Evolutionary conservation across 1,140 invertebrate species (phyloP), one percentile per base, ranked within the genome.

Genomic region (Lasioglossum albipes): DNA sequence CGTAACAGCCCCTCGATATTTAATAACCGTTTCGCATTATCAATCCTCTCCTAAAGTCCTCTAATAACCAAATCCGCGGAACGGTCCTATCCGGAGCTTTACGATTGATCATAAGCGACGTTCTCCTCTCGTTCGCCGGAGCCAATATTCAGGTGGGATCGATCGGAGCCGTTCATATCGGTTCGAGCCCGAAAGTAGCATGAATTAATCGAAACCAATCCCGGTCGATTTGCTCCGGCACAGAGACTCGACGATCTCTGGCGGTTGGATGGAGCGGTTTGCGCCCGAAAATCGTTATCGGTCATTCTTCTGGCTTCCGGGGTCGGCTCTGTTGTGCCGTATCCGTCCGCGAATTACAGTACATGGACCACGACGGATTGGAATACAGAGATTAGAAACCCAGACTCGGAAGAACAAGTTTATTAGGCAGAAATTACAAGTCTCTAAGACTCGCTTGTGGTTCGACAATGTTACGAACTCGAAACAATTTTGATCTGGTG

Each of bases 201-300:
- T 81, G 79, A 75, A 81, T 81, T 81, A 81, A 75, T 75, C 79
- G 54, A 31, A 64, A 75, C 72, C 73, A 69, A 75, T 75, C 73
- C 65, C n/a, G 65, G 52, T 62, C 65, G 42, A 75, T 75, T 80
- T 64, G 10, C 27, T 20, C 22, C 27, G 41, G 57, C 65, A 45
- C 49, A 62, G 73, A 75, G 62, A 59, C 49, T 54, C 27, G 16
- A 20, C 16, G n/a, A 16, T 59, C 41, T 4, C 31, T 16, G 13
- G 13, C 7, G 62, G 10, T 6, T 18, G 62, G 18, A 41, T 41
- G 18, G 31, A 18, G 2, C 20, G 31, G 7, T 41, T 9, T n/a
- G 7, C 10, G 18, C 22, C 22, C 36, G 18, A 69, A 27, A 76
- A 42, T 45, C 65, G 0, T 20, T 6, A 68, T 13, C 22, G 42